Conservation (phyloP, 2,113 vertebrate genomes). For the Nerophis lumbriciformis region DNA sequence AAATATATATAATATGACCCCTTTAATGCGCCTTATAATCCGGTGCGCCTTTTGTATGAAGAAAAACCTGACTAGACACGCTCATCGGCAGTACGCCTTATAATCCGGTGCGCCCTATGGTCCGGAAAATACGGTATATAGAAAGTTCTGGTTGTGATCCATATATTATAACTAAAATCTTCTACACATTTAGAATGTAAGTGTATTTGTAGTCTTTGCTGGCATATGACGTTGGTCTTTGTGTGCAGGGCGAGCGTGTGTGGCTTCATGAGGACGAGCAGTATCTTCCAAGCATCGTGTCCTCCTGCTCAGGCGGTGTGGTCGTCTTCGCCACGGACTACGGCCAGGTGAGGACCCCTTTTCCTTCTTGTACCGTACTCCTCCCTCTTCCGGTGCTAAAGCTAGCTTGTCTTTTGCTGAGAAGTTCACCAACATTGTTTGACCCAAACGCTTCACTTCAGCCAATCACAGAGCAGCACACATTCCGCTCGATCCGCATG, state of each 20-base stretch:
- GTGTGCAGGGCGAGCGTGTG: conserved; percentile 83
- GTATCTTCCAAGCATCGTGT: conserved; percentile 86
- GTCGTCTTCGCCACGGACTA: conserved; percentile 85
- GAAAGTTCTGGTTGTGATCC: no score
- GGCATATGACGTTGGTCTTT: background rate
- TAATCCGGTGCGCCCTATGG: no score
- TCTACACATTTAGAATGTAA: no score
- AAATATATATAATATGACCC: no score
- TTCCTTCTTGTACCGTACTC: background rate
- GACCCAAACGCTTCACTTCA: background rate
- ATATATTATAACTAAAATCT: no score
- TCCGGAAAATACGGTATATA: no score
- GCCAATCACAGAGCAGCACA: background rate
- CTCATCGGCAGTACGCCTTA: no score
- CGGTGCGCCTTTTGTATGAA: no score
- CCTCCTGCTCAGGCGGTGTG: conserved; percentile 86
- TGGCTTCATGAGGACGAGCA: conserved; percentile 91
- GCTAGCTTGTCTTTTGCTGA: background rate
- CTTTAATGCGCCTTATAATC: no score
- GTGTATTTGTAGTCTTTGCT: background rate
- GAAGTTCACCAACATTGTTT: background rate
- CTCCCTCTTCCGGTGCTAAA: background rate
- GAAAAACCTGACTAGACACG: no score
- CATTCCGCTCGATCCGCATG: conserved; percentile 19
- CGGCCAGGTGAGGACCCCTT: conserved; percentile 77